Percentiles rank a stretch among this genome's conserved stretches.
phyloP scores from a whole-genome alignment of 2,797 vertebrate species.

The Echiichthys vipera region DNA sequence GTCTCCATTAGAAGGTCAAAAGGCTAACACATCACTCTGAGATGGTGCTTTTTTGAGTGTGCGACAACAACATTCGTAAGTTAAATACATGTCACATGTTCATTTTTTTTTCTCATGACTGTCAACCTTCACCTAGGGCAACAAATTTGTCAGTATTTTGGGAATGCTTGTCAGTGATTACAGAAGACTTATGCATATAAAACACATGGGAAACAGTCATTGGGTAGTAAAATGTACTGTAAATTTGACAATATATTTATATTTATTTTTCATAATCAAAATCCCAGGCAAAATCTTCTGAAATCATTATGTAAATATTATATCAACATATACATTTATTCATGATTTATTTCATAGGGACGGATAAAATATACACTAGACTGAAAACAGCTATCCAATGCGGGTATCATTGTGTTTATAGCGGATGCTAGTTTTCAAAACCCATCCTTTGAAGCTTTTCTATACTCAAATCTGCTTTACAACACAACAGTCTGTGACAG shows the following conservation, averaged over 20 bases:
- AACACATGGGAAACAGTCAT: neutral
- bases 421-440: no score
- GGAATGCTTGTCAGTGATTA: neutral
- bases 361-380: no score
- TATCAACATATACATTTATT: neutral
- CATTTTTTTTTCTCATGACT: neutral
- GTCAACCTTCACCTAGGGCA: neutral
- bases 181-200: neutral
- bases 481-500: neutral
- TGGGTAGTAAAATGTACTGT: neutral
- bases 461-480: neutral
- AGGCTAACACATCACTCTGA: slow-evolving; percentile 4
- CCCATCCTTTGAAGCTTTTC: no score
- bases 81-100: neutral
- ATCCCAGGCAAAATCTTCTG: neutral
- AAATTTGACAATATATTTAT: neutral
- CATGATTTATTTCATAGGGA: no score
- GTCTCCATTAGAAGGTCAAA: slow-evolving; percentile 31
- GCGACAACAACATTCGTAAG: neutral
- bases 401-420: no score
- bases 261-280: neutral
- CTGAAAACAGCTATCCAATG: no score
- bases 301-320: neutral
- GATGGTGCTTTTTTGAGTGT: neutral
- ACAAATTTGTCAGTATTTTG: neutral